Evolutionary conservation across 2,113 vertebrate genomes (phyloP), one percentile per base, ranked within the genome.

Genomic region (Labeo rohita): DNA sequence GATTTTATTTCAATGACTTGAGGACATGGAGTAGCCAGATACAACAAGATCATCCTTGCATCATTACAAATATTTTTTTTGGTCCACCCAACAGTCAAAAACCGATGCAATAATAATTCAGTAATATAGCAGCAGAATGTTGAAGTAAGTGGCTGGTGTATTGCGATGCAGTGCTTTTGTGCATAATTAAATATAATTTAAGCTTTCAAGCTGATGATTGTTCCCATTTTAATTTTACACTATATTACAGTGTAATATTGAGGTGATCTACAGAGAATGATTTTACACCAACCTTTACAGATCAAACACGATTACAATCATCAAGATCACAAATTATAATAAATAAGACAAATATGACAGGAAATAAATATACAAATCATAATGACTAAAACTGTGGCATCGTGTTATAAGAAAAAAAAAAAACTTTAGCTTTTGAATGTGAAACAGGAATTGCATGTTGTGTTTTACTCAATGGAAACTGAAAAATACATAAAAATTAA

Each of bases 261-360:
- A 12, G 28, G 34, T 56, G 34, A 78, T 59, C 76, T 78, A 79
- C 52, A 43, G 18, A 45, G 36, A 61, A 43, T 43, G 77, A 45
- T 15, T 80, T 80, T 63, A 66, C 59, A 81, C 45, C 8, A 81
- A 47, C 56, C 9, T 61, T 63, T 21, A 66, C 39, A 49, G 59
- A 65, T 80, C 36, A 66, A 81, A 15, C 54, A 80, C 77, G 8
- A 15, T 80, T 63, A 80, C 77, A 80, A 21, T 66, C 23, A 50
- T 49, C n/a, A 34, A 66, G 16, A 81, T 65, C 75, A 63, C 74
- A 54, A 52, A 70, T 70, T 23, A 80, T 47, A 47, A 80, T 9
- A 59, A 43, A 79, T 43, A 81, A 63, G 36, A 63, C 12, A 73
- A 3, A 36, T 15, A 68, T 56, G 0, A 56, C 56, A 56, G 21